A percentile compares a stretch with the other conserved stretches of the same genome.
phyloP scores from a whole-genome alignment of 1,140 invertebrate species.

The Hyphantria cunea region DNA sequence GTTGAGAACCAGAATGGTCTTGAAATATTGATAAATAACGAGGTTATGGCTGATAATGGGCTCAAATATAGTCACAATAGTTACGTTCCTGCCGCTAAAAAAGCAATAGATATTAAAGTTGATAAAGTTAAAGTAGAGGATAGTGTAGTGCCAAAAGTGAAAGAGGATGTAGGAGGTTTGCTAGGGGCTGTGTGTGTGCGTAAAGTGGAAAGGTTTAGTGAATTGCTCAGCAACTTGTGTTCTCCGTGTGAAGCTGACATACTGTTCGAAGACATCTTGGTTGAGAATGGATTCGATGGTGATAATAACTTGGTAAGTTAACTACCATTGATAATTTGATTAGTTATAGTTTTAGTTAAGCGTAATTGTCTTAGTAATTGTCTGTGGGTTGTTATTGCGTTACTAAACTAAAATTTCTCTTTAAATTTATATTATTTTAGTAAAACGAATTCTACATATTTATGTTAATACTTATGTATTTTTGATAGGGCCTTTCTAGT shows the following conservation, averaged over 20 bases:
- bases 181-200: conserved; percentile 76
- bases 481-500: too few relatives aligned
- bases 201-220: conserved; percentile 78
- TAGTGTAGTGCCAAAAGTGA: conserved; percentile 74
- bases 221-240: conserved; percentile 77
- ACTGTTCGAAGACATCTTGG: conserved; percentile 72
- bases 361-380: too few relatives aligned
- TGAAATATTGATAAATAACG: conserved; percentile 42
- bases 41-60: conserved; percentile 40
- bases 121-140: conserved; percentile 50
- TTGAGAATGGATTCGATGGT: conserved; percentile 67
- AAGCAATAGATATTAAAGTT: conserved; percentile 52
- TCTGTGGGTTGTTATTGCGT: too few relatives aligned
- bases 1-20: conserved; percentile 34
- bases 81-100: conserved; percentile 54
- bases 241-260: conserved; percentile 74
- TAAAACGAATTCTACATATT: too few relatives aligned
- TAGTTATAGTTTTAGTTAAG: background rate
- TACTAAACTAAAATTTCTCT: too few relatives aligned
- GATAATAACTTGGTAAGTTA: conserved; percentile 56
- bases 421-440: too few relatives aligned
- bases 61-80: conserved; percentile 62
- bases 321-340: background rate
- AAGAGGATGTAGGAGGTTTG: conserved; percentile 60
- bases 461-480: too few relatives aligned